These are phyloP conservation scores for Drosophila equinoxialis DNA, from an alignment of 1,140 invertebrate genomes.

Conservation along the genomic window DNA sequence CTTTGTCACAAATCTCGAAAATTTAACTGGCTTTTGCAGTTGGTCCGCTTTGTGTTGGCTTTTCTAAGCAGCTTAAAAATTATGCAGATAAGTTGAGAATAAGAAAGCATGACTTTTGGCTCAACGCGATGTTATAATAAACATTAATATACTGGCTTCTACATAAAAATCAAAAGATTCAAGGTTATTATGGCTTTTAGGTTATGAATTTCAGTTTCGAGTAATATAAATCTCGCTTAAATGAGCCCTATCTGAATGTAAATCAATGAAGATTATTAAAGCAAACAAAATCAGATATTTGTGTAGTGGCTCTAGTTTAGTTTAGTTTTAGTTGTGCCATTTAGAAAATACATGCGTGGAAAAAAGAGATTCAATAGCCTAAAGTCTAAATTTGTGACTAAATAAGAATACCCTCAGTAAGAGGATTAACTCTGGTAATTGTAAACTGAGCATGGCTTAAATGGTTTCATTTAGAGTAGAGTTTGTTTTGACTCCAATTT, in stretches of 20 bases:
- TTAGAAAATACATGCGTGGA: no score
- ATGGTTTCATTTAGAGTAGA: constrained; percentile 26
- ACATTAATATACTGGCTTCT: constrained; percentile 64
- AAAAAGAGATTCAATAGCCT: background rate
- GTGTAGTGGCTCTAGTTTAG: no score
- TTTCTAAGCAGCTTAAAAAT: constrained; percentile 64
- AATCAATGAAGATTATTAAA: no score
- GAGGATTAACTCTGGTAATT: constrained; percentile 5
- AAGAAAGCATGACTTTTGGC: constrained; percentile 33
- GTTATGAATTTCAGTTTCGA: no score
- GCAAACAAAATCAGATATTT: no score
- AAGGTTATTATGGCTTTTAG: constrained; percentile 10
- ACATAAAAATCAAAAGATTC: background rate
- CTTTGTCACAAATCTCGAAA: background rate
- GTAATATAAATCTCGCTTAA: no score
- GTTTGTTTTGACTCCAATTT: constrained; percentile 26
- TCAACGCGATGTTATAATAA: constrained; percentile 28
- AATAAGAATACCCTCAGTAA: background rate
- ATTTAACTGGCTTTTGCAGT: constrained; percentile 9
- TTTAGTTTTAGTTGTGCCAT: no score
- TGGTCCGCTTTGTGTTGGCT: background rate
- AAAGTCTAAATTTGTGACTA: background rate
- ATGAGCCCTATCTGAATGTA: no score
- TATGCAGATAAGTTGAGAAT: constrained; percentile 63
- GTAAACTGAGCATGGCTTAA: constrained; percentile 6